Evolutionary conservation across 1,140 invertebrate genomes (phyloP), one percentile per base, ranked within the genome.

Genomic region (Subanguina moxae): DNA sequence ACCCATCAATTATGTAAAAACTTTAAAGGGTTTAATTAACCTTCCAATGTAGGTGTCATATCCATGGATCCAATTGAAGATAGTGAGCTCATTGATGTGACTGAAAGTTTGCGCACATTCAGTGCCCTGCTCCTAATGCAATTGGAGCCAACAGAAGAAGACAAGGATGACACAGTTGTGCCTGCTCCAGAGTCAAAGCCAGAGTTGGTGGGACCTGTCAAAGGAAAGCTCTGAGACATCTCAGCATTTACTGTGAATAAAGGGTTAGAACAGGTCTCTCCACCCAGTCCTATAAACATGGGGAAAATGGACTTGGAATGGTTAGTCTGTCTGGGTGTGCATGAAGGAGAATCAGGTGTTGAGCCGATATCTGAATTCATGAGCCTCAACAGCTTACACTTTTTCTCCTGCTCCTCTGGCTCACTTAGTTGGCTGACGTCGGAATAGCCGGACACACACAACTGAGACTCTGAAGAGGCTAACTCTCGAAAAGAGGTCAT

Each of bases 21-120:
- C n/a, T 7, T 25, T 15, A 8, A 52, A 52, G 17, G 17, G 23
- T 52, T 52, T 21, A 45, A 52, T 28, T 13, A 61, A 61, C 58
- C 19, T 43, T 79, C 77, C 7, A 75, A 42, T 32, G 75, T 76
- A 21, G 80, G 75, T 0, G 80, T 80, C 43, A 83, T 9, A 57
- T 80, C 78, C n/a, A 80, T 78, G 43, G 80, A 82, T 15, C 77
- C 80, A 25, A 80, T 48, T 15, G 78, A 80, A 21, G 71, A 83
- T 17, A 52, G 17, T 7, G 48, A 52, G 48, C 48, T 52, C 8
- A 80, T 56, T 8, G 78, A 80, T 11, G 80, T 65, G 17, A 78
- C 73, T 13, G 78, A 81, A 3, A 77, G 70, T 58, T 73, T 52
- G 42, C 76, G 45, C 8, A 77, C 76, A 11, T 65, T 52, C 48